Evolutionary conservation across 2,113 vertebrate genomes (phyloP).

Genomic region (Ammodytes marinus): DNA sequence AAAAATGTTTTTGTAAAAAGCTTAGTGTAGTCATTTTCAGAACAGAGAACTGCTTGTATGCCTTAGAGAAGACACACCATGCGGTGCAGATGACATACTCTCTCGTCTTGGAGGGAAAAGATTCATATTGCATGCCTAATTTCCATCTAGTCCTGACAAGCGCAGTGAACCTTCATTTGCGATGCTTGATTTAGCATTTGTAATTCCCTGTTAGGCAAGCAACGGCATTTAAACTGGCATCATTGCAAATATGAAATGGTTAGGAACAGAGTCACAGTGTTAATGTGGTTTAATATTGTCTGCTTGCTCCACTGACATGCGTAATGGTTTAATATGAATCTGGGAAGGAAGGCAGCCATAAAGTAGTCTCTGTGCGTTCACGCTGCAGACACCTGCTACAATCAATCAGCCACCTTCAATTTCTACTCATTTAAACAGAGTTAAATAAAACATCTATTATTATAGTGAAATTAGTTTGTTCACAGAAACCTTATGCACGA

Average conservation of each 20-base stretch:
- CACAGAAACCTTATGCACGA: neutral
- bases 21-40: constrained; percentile 51
- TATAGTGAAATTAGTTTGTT: neutral
- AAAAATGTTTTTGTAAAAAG: constrained; percentile 12
- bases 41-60: constrained; percentile 52
- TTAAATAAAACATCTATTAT: neutral
- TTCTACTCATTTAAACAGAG: constrained; percentile 20
- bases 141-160: constrained; percentile 73
- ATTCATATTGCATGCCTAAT: constrained; percentile 78
- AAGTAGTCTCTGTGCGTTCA: constrained; percentile 28
- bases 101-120: constrained; percentile 64
- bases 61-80: constrained; percentile 59
- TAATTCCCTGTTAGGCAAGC: constrained; percentile 78
- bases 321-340: constrained; percentile 60
- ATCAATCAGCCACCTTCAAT: constrained; percentile 30
- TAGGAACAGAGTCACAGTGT: constrained; percentile 60
- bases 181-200: constrained; percentile 79
- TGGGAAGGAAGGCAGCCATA: constrained; percentile 19
- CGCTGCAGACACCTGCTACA: neutral
- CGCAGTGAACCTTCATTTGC: constrained; percentile 76
- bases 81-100: constrained; percentile 59
- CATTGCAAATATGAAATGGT: constrained; percentile 59
- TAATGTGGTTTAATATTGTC: constrained; percentile 69
- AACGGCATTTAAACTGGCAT: constrained; percentile 71
- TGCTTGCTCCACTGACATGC: constrained; percentile 59